Evolutionary conservation across 37 sponge, comb jelly and placozoan genomes (phyloP), one percentile per base, ranked within the genome.

Genomic region (Oscarella lobularis): DNA sequence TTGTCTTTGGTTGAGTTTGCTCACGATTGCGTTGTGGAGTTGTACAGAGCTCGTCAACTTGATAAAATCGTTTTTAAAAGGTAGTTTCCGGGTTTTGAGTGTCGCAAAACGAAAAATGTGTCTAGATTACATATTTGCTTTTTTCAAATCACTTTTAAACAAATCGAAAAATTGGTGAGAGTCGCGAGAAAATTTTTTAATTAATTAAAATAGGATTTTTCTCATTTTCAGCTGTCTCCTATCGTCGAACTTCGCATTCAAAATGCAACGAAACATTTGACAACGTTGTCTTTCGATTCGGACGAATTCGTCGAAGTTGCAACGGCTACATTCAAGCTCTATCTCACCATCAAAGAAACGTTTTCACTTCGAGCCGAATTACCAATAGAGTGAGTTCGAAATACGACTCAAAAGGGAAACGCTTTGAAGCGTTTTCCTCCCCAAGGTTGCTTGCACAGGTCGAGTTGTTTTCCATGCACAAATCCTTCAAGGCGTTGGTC

Each of bases 401-500:
- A 48, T 48, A 48, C 20, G 20, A 48, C 20, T 48, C 1, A 73
- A 38, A 31, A 74, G 73, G 33, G 74, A 35, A 35, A 70, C 29
- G 2, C 33, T 32, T 41, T 70, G 29, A 34, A 67, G n/a, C n/a
- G n/a, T n/a, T n/a, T n/a, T n/a, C n/a, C n/a, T n/a, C n/a, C n/a
- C n/a, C n/a, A n/a, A n/a, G n/a, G n/a, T n/a, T n/a, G n/a, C n/a
- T n/a, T n/a, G n/a, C n/a, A n/a, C n/a, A n/a, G 0, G 9, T 39
- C 3, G 55, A 77, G 48, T 35, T 34, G 1, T 41, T 78, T 3
- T 1, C n/a, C 39, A 76, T 14, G 3, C 83, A 82, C 38, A 1
- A 32, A 33, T 86, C 80, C 80, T 86, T 86, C 67, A 79, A 78
- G 38, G 36, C 14, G 32, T 38, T 40, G 31, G 87, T 86, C 38